Conservation (phyloP, 2,888 invertebrate genomes). For the Lagria hirta region DNA sequence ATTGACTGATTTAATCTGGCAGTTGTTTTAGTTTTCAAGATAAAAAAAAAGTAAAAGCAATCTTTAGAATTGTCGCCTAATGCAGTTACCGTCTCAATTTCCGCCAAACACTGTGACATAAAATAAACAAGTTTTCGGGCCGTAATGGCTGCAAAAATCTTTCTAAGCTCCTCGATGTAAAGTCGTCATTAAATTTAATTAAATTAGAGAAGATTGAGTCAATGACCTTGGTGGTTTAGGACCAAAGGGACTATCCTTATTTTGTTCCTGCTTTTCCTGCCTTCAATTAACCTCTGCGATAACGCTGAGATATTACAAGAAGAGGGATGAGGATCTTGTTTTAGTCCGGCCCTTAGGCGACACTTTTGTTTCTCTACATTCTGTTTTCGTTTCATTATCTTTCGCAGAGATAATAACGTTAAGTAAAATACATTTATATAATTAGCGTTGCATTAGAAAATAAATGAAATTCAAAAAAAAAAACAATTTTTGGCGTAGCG, state of each 20-base stretch:
- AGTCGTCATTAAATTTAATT: conserved; percentile 18
- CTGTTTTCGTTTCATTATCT: too few species aligned
- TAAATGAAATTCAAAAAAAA: too few species aligned
- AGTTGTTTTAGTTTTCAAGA: too few species aligned
- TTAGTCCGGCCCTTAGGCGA: conserved; percentile 5
- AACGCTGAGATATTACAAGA: conserved; percentile 25
- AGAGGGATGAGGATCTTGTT: conserved; percentile 18
- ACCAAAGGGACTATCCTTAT: conserved; percentile 11
- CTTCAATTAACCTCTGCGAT: conserved; percentile 32
- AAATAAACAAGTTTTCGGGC: conserved; percentile 11
- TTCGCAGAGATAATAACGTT: too few species aligned
- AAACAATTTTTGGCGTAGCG: too few species aligned
- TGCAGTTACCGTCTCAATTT: too few species aligned
- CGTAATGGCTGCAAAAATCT: conserved; percentile 10
- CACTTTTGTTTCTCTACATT: conserved; percentile 9
- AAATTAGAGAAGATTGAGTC: conserved; percentile 18
- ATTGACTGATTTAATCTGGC: too few species aligned
- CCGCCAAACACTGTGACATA: conserved; percentile 9
- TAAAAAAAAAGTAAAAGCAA: conserved; percentile 14
- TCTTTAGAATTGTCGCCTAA: conserved; percentile 9
- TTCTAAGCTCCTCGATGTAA: conserved; percentile 4
- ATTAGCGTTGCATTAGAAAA: too few species aligned
- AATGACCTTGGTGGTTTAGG: conserved; percentile 15
- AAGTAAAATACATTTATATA: too few species aligned
- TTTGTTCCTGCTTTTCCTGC: conserved; percentile 31